A percentile compares a stretch with the other conserved stretches of the same genome.
These are phyloP conservation scores for Melanogrammus aeglefinus DNA, from an alignment of 2,797 vertebrate genomes.

Conservation along the genomic window DNA sequence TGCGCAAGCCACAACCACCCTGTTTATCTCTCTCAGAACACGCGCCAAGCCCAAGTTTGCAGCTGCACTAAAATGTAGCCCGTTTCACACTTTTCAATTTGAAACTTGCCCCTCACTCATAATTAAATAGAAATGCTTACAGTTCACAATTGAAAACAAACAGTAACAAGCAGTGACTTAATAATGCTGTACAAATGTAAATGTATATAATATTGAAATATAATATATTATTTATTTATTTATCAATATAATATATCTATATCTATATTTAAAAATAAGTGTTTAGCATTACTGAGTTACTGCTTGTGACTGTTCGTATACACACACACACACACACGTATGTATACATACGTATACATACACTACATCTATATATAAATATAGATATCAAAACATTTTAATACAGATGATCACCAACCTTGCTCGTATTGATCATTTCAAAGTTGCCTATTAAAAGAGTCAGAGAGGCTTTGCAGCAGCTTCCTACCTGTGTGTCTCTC, in stretches of 20 bases:
- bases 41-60: not conserved
- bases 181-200: not conserved
- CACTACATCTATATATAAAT: not conserved
- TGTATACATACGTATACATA: too few species aligned
- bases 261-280: too few species aligned
- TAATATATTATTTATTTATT: too few species aligned
- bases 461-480: conserved; percentile 10
- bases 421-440: not conserved
- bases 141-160: not conserved
- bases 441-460: not conserved
- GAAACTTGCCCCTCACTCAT: not conserved
- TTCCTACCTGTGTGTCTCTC: conserved; percentile 70
- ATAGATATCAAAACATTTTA: not conserved
- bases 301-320: too few species aligned
- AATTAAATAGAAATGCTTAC: not conserved
- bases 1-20: conserved; percentile 7
- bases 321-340: too few species aligned
- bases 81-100: not conserved
- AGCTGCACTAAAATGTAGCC: not conserved
- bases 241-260: too few species aligned
- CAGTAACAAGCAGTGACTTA: not conserved
- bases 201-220: too few species aligned
- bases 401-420: not conserved
- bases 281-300: too few species aligned
- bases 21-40: not conserved